Evolutionary conservation across 2,797 vertebrate genomes (phyloP).

Genomic region (Amazonetta brasiliensis): DNA sequence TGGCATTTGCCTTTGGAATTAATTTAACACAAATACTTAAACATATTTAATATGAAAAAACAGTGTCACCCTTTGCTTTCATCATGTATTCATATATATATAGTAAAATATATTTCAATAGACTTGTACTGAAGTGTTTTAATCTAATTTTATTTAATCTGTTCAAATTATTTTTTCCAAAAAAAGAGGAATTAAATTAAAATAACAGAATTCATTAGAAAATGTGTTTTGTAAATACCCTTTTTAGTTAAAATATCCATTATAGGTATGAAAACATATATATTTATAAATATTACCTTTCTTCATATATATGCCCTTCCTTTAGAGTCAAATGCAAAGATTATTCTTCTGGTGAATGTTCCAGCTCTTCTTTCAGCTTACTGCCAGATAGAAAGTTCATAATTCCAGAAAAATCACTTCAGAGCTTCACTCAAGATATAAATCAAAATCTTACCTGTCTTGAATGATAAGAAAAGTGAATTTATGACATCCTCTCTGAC

Average conservation of each 20-base stretch:
- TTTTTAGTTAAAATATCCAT: neutral
- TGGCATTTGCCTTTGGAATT: conserved; percentile 34
- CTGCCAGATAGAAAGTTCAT: neutral
- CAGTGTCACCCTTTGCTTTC: neutral
- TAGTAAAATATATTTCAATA: neutral
- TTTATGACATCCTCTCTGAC: neutral
- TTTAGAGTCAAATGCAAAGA: neutral
- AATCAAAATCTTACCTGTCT: neutral
- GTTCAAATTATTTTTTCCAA: neutral
- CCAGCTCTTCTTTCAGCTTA: neutral
- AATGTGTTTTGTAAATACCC: neutral
- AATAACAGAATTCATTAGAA: neutral
- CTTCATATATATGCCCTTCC: neutral
- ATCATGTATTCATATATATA: neutral
- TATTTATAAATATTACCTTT: neutral
- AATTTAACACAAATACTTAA: conserved; percentile 29
- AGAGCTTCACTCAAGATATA: neutral
- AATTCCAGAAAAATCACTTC: neutral
- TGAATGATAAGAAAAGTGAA: neutral
- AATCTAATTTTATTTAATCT: neutral
- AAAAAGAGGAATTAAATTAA: neutral
- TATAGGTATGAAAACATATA: neutral
- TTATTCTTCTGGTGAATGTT: neutral
- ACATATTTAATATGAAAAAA: neutral
- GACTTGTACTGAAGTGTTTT: neutral